Evolutionary conservation across 2,113 vertebrate species (phyloP).

Genomic region (Oophaga pumilio): DNA sequence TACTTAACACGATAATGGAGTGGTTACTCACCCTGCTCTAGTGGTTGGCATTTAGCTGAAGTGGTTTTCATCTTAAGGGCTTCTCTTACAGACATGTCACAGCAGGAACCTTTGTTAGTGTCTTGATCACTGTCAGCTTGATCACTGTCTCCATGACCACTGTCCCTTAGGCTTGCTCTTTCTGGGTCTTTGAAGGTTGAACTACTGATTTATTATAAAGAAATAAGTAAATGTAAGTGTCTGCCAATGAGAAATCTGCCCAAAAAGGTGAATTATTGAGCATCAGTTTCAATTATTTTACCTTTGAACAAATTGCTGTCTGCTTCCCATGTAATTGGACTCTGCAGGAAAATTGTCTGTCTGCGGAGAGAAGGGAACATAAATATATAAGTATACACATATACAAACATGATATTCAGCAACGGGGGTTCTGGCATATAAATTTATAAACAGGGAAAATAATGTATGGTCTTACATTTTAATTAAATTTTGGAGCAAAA

Average conservation of each 20-base stretch:
- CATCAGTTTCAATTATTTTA: slow-evolving; percentile 88
- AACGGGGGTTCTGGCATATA: slow-evolving; percentile 86
- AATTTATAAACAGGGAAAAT: slow-evolving; percentile 73
- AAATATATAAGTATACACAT: slow-evolving; percentile 79
- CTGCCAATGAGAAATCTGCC: slow-evolving; percentile 40
- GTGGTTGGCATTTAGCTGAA: slow-evolving; percentile 89
- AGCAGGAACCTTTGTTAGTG: slow-evolving; percentile 99
- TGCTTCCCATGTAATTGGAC: slow-evolving; percentile 99
- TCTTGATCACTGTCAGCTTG: slow-evolving; percentile 99
- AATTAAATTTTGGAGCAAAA: slow-evolving; percentile 82
- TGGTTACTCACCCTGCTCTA: slow-evolving; percentile 93
- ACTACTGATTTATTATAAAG: slow-evolving; percentile 79
- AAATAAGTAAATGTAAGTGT: slow-evolving; percentile 58
- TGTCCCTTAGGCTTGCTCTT: slow-evolving; percentile 98
- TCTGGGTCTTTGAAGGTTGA: slow-evolving; percentile 99
- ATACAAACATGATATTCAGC: slow-evolving; percentile 84
- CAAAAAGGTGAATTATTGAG: slow-evolving; percentile 65
- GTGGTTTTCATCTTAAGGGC: slow-evolving; percentile 97
- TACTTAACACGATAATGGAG: slow-evolving; percentile 29
- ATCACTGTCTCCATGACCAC: slow-evolving; percentile 98
- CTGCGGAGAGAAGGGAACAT: slow-evolving; percentile 90
- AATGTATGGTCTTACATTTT: slow-evolving; percentile 79
- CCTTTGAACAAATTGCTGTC: slow-evolving; percentile 99
- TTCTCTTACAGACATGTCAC: slow-evolving; percentile 98
- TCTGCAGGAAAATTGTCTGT: slow-evolving; percentile 99